phyloP scores from a whole-genome alignment of 2,797 vertebrate genomes.

The Micropoecilia bifurca region DNA sequence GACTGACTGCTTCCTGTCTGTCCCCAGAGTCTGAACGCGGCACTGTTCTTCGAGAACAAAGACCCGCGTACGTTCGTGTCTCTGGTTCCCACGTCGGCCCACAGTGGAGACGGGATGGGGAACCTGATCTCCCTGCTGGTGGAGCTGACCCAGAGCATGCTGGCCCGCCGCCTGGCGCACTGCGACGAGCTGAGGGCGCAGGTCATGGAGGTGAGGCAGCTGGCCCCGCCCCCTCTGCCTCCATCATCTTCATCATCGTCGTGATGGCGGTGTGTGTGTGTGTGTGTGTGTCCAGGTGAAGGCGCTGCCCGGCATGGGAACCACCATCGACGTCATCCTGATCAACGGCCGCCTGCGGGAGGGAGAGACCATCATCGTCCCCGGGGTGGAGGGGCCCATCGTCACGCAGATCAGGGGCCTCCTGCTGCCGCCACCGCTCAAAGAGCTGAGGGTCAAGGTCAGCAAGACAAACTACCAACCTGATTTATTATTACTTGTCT shows the following conservation, averaged over 20 bases:
- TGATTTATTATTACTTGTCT: background rate
- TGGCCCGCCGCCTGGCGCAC: slow-evolving; percentile 92
- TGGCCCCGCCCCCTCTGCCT: background rate
- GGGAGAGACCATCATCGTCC: slow-evolving; percentile 95
- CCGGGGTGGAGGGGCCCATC: slow-evolving; percentile 97
- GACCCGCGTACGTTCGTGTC: slow-evolving; percentile 96
- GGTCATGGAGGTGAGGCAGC: slow-evolving; percentile 91
- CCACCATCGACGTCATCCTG: slow-evolving; percentile 97
- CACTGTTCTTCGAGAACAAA: slow-evolving; percentile 96
- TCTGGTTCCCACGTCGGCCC: slow-evolving; percentile 95
- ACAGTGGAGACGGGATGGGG: slow-evolving; percentile 97
- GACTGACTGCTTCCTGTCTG: background rate
- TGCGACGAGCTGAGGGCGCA: slow-evolving; percentile 95
- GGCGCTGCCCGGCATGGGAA: slow-evolving; percentile 97
- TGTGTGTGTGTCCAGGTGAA: slow-evolving; percentile 85
- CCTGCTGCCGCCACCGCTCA: slow-evolving; percentile 94
- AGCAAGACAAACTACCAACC: background rate
- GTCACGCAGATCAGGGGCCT: slow-evolving; percentile 97
- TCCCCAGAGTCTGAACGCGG: slow-evolving; percentile 92
- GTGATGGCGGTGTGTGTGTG: background rate
- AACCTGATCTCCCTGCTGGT: slow-evolving; percentile 95
- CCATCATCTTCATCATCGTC: background rate
- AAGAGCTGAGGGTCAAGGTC: slow-evolving; percentile 96
- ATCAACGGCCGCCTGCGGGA: slow-evolving; percentile 93
- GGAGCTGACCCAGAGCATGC: slow-evolving; percentile 95